phyloP scores from a whole-genome alignment of 2,888 invertebrate genomes.

The Temnothorax ravouxi region DNA sequence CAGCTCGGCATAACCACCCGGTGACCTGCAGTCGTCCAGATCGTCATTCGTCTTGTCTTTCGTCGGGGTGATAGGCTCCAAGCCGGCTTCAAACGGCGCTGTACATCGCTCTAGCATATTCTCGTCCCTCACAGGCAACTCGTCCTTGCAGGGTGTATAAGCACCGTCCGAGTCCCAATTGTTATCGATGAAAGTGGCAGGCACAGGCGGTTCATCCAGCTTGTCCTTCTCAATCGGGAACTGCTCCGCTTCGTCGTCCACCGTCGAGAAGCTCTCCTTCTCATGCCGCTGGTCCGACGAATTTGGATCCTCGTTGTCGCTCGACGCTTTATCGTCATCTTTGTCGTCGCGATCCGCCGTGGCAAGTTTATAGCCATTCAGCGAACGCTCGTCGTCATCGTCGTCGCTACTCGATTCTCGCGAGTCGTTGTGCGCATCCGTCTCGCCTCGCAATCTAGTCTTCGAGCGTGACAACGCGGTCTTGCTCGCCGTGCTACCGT shows the following conservation, averaged over 20 bases:
- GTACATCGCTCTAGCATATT: conserved; percentile 30
- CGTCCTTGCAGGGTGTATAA: conserved; percentile 85
- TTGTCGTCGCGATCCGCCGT: conserved; percentile 72
- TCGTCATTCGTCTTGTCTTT: conserved; percentile 81
- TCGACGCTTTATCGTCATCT: conserved; percentile 65
- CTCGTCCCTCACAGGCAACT: conserved; percentile 78
- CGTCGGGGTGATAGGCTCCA: conserved; percentile 84
- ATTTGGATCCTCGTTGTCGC: conserved; percentile 55
- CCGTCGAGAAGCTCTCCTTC: conserved; percentile 62
- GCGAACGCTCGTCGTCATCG: conserved; percentile 59
- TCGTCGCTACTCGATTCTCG: conserved; percentile 29
- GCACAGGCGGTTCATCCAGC: background rate
- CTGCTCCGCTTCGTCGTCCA: conserved; percentile 76
- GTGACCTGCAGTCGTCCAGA: conserved; percentile 85
- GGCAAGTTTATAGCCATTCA: conserved; percentile 69
- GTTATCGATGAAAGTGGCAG: background rate
- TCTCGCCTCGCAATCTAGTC: background rate
- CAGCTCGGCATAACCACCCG: conserved; percentile 84
- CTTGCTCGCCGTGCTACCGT: background rate
- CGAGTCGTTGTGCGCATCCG: conserved; percentile 26
- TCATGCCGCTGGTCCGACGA: conserved; percentile 55
- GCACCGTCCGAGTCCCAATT: conserved; percentile 85
- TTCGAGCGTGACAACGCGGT: background rate
- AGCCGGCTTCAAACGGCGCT: conserved; percentile 67
- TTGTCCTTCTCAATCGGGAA: conserved; percentile 80